Conservation (phyloP, 2,113 vertebrate genomes). For the Stomatorhinus ivindoensis region DNA sequence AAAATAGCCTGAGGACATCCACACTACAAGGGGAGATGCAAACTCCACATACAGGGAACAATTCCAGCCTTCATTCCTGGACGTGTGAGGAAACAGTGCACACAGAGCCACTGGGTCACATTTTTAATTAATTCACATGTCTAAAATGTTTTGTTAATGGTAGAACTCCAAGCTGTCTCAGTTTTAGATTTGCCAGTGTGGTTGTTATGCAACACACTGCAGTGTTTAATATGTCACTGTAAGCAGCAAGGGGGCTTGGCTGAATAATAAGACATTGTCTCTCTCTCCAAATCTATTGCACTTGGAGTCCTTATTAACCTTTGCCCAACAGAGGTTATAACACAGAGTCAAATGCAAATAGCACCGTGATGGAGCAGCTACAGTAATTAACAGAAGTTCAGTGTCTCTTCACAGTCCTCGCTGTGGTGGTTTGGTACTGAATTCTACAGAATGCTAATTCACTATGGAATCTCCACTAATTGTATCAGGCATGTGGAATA, state of each 20-base stretch:
- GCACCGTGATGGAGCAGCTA: background rate
- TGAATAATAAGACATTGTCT: slow-evolving; percentile 5
- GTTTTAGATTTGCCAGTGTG: background rate
- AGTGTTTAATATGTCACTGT: background rate
- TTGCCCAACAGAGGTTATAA: background rate
- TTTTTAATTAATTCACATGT: background rate
- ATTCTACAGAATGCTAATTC: background rate
- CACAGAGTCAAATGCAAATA: slow-evolving; percentile 14
- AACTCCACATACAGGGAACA: background rate
- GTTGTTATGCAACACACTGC: slow-evolving; percentile 7
- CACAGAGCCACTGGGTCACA: background rate
- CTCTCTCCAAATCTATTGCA: background rate
- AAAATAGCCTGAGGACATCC: background rate
- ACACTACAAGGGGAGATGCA: background rate
- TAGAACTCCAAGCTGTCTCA: background rate
- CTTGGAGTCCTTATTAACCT: slow-evolving; percentile 13
- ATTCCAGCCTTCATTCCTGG: background rate
- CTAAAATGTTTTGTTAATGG: background rate
- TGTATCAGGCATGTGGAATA: background rate
- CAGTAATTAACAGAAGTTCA: background rate
- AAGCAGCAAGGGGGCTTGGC: background rate
- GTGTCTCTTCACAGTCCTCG: background rate
- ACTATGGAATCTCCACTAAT: background rate
- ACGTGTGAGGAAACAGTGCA: background rate
- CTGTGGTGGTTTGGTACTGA: background rate